Evolutionary conservation across 2,797 vertebrate species (phyloP).

Genomic region (Enteromius viviparus): DNA sequence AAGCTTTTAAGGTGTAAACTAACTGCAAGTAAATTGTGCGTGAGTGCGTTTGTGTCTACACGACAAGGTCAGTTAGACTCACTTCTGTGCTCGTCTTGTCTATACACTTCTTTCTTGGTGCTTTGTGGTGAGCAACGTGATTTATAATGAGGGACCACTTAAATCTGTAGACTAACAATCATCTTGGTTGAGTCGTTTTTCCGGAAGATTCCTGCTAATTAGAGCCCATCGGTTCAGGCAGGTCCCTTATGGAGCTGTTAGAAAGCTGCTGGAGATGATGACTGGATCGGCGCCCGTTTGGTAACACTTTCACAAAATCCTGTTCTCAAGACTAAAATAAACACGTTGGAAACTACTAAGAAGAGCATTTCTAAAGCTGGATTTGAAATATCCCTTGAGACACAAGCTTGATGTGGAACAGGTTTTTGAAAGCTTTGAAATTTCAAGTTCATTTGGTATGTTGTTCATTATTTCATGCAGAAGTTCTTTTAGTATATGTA

Average conservation of each 20-base stretch:
- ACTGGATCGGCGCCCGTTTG: conserved; percentile 64
- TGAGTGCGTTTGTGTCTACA: conserved; percentile 27
- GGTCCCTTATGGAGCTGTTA: conserved; percentile 73
- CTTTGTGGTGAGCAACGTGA: conserved; percentile 73
- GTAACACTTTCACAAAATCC: conserved; percentile 64
- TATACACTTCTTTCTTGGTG: conserved; percentile 21
- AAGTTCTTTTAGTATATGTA: background rate
- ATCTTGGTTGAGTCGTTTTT: conserved; percentile 74
- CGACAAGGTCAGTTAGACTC: conserved; percentile 56
- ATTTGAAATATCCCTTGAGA: conserved; percentile 31
- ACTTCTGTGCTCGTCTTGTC: conserved; percentile 62
- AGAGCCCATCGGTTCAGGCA: conserved; percentile 77
- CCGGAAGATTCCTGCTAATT: conserved; percentile 78
- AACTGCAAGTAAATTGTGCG: conserved; percentile 41
- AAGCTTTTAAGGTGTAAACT: conserved; percentile 69
- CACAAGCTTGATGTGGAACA: background rate
- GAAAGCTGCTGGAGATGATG: conserved; percentile 70
- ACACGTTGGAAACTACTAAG: background rate
- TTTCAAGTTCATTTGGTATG: conserved; percentile 8
- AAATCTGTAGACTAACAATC: conserved; percentile 80
- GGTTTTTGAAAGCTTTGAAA: conserved; percentile 26
- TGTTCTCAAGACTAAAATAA: conserved; percentile 34
- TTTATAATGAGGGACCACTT: conserved; percentile 77
- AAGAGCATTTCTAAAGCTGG: conserved; percentile 11
- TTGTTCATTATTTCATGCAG: background rate